phyloP scores from a whole-genome alignment of 2,888 invertebrate genomes.

The Lacanobia oleracea region DNA sequence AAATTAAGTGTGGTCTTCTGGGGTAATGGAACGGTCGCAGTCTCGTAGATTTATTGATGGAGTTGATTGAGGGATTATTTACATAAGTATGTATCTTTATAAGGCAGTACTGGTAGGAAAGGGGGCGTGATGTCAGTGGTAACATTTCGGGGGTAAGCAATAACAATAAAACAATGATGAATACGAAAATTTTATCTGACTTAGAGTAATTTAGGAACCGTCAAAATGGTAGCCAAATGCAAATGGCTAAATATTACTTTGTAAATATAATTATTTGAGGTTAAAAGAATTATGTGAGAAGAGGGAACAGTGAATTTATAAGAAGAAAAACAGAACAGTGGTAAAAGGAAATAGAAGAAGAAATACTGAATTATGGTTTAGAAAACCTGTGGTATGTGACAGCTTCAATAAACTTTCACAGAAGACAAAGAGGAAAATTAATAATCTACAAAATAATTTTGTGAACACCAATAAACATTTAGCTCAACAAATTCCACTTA shows the following conservation, averaged over 20 bases:
- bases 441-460: neutral
- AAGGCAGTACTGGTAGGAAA: too few species aligned
- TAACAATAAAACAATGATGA: too few species aligned
- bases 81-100: neutral
- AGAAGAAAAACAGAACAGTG: too few species aligned
- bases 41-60: conserved; percentile 3
- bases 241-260: neutral
- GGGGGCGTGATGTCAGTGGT: too few species aligned
- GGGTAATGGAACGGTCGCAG: conserved; percentile 2
- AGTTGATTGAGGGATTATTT: neutral
- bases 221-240: neutral
- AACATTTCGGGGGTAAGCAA: neutral
- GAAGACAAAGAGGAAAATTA: neutral
- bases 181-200: too few species aligned
- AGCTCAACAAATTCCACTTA: neutral
- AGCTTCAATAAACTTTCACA: too few species aligned
- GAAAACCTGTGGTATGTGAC: too few species aligned
- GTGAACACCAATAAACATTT: neutral
- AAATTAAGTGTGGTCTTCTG: conserved; percentile 16
- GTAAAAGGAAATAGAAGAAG: too few species aligned
- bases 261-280: neutral
- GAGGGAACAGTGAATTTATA: too few species aligned
- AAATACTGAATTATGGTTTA: too few species aligned
- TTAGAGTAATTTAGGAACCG: too few species aligned
- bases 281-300: too few species aligned